Evolutionary conservation across 2,888 invertebrate species (phyloP).

Genomic region (Pocota personata): DNA sequence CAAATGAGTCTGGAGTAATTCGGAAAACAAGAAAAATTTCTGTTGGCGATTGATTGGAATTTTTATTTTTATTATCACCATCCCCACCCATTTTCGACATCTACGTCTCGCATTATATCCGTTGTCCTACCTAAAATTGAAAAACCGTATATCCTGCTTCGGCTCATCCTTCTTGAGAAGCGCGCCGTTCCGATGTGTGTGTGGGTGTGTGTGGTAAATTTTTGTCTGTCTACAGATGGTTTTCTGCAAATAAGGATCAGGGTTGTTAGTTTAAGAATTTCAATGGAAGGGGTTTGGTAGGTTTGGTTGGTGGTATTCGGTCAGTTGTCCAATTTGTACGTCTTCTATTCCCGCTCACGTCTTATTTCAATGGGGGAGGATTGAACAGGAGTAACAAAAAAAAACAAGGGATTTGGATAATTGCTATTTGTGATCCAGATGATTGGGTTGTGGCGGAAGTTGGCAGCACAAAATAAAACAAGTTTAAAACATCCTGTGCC

Average conservation of each 20-base stretch:
- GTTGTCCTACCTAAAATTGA: constrained; percentile 63
- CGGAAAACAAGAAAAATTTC: constrained; percentile 73
- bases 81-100: neutral
- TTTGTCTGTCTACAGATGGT: constrained; percentile 71
- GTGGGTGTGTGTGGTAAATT: constrained; percentile 64
- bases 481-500: constrained; percentile 20
- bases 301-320: constrained; percentile 38
- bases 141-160: constrained; percentile 60
- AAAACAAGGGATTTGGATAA: constrained; percentile 73
- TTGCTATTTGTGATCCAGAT: constrained; percentile 74
- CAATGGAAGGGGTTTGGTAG: constrained; percentile 34
- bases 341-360: constrained; percentile 69
- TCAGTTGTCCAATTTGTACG: constrained; percentile 69
- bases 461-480: constrained; percentile 2
- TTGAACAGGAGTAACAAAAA: constrained; percentile 39
- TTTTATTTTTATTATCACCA: constrained; percentile 65
- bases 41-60: constrained; percentile 74
- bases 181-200: neutral
- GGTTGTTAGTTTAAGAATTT: constrained; percentile 69
- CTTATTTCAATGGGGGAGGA: constrained; percentile 17
- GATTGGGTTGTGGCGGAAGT: constrained; percentile 65
- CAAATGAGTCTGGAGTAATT: constrained; percentile 68
- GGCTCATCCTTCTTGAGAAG: constrained; percentile 54
- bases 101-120: constrained; percentile 38
- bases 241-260: constrained; percentile 66